Evolutionary conservation across 2,888 invertebrate species (phyloP).

Genomic region (Ennomos quercinarius): DNA sequence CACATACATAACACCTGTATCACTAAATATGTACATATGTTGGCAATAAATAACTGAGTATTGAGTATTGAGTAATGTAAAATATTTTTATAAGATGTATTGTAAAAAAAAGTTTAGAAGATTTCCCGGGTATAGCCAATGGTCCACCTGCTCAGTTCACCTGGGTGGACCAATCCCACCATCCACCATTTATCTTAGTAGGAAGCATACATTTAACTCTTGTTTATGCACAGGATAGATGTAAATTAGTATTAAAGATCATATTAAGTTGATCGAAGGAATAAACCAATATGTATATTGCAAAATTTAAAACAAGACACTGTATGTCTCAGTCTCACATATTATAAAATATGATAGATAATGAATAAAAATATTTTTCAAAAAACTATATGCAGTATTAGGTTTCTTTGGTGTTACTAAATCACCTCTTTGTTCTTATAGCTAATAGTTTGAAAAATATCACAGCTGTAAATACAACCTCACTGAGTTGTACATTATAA

Average conservation of each 20-base stretch:
- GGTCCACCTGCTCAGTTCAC: too few relatives aligned
- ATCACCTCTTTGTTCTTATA: slow-evolving; percentile 41
- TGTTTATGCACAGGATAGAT: too few relatives aligned
- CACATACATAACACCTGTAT: too few relatives aligned
- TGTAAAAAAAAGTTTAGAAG: too few relatives aligned
- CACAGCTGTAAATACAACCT: slow-evolving; percentile 59
- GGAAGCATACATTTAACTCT: too few relatives aligned
- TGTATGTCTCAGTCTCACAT: slow-evolving; percentile 13
- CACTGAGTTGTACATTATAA: slow-evolving; percentile 41
- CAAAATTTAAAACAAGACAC: slow-evolving; percentile 17
- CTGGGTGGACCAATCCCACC: too few relatives aligned
- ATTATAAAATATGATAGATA: slow-evolving; percentile 21
- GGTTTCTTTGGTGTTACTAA: slow-evolving; percentile 48
- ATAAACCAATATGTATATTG: slow-evolving; percentile 3
- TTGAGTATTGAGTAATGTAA: too few relatives aligned
- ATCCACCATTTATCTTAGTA: too few relatives aligned
- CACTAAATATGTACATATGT: too few relatives aligned
- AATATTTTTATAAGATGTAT: too few relatives aligned
- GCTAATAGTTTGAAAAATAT: slow-evolving; percentile 56
- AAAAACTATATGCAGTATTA: slow-evolving; percentile 40
- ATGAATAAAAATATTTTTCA: slow-evolving; percentile 22
- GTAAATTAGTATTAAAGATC: not conserved
- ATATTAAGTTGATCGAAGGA: not conserved
- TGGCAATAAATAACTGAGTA: too few relatives aligned
- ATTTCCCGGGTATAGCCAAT: too few relatives aligned